Evolutionary conservation across 2,797 vertebrate species (phyloP), one percentile per base, ranked within the genome.

Genomic region (Cyprinella venusta): DNA sequence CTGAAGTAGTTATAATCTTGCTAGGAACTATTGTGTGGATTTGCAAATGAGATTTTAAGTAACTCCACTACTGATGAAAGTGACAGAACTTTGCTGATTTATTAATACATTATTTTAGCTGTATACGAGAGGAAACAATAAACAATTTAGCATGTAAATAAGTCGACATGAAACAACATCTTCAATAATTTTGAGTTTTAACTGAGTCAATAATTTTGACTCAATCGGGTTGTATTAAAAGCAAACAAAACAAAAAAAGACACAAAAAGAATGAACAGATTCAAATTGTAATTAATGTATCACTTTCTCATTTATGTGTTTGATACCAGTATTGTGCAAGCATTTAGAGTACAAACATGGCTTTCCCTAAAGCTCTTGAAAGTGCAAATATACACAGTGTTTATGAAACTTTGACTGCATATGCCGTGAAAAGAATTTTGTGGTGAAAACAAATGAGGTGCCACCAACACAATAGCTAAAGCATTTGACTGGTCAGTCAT

Each of bases 401-500:
- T 61, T 61, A 61, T 63, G 21, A 81, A 64, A 7, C 70, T 63
- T 26, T 64, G 40, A 12, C 33, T 38, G 79, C 21, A 52, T 4
- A 26, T 24, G 6, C 30, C n/a, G 33, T 81, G 21, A 40, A 40
- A 75, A 21, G n/a, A 48, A 42, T 76, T 90, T 88, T 87, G 89
- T 88, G 82, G 82, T 83, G 84, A 87, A 91, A 90, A 92, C 89
- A 91, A 92, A 91, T 88, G 84, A 88, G 85, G 82, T 84, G 70
- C 85, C 42, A 30, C 59, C 24, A 81, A 90, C 84, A 88, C 87
- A 89, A 89, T 91, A 90, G 90, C 86, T 91, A 93, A 93, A 92
- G 89, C 74, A 84, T 92, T 89, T 94, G 91, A 92, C 90, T 86
- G 80, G n/a, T 59, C 88, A 88, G 88, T 93, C 91, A 90, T 93